Percentiles rank a stretch among this genome's conserved stretches.
These are phyloP conservation scores for Spodoptera littoralis DNA, from an alignment of 2,888 invertebrate genomes.

Conservation along the genomic window DNA sequence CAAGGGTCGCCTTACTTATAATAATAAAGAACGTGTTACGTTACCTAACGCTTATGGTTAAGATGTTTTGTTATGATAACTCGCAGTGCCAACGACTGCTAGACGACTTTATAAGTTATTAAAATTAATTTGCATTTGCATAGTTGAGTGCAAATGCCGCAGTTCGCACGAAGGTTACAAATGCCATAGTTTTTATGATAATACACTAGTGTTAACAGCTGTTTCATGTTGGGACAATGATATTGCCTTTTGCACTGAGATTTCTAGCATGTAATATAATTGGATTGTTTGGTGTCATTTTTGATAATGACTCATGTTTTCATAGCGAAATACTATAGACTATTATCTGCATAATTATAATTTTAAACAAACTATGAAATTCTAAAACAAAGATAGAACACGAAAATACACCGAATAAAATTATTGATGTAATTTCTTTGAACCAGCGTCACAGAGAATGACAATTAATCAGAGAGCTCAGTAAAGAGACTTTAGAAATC, in stretches of 20 bases:
- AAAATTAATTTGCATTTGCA: constrained; percentile 34
- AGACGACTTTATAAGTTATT: constrained; percentile 41
- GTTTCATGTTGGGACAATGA: background rate
- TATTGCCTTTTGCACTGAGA: background rate
- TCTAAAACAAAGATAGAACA: constrained; percentile 26
- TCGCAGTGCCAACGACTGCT: constrained; percentile 7
- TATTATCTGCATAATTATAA: too few species aligned
- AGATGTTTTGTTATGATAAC: constrained; percentile 49
- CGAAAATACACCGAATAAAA: constrained; percentile 10
- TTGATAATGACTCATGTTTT: background rate
- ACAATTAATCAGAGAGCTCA: constrained; percentile 7
- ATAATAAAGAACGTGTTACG: constrained; percentile 47
- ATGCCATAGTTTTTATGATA: constrained; percentile 25
- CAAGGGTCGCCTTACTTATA: constrained; percentile 66
- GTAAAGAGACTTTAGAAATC: constrained; percentile 12
- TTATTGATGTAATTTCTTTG: constrained; percentile 19
- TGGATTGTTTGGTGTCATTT: background rate
- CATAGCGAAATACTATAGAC: too few species aligned
- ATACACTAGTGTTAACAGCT: constrained; percentile 3
- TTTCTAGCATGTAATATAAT: too few species aligned
- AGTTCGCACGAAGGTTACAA: constrained; percentile 23
- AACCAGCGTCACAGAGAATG: constrained; percentile 8
- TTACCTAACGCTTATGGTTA: constrained; percentile 49
- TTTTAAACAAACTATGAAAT: too few species aligned
- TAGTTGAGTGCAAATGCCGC: constrained; percentile 14